These are phyloP conservation scores for Pluvialis apricaria DNA, from an alignment of 2,113 vertebrate species.

Conservation along the genomic window DNA sequence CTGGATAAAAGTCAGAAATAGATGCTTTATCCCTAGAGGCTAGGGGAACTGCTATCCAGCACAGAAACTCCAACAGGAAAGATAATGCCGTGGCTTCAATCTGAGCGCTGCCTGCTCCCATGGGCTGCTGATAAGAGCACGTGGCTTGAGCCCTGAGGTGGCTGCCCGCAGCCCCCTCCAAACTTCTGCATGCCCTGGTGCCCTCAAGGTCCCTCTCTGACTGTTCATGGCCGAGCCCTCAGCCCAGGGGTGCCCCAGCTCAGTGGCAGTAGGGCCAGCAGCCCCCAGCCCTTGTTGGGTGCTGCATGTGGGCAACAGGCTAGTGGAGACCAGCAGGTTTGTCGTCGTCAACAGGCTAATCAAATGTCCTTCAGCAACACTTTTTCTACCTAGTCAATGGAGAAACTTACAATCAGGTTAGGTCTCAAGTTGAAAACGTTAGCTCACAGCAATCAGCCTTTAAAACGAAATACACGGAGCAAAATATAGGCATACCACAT, in stretches of 20 bases:
- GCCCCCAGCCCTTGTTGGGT: background rate
- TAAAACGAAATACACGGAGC: background rate
- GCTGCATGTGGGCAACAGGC: accelerated
- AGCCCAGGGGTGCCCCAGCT: background rate
- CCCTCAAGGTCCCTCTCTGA: background rate
- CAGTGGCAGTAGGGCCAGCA: background rate
- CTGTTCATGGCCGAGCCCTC: background rate
- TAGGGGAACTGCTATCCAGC: background rate
- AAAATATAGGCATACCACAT: background rate
- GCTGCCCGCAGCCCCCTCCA: background rate
- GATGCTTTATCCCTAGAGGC: background rate
- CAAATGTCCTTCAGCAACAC: background rate
- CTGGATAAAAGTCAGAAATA: conserved; percentile 35
- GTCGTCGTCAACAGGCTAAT: background rate
- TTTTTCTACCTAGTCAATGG: background rate
- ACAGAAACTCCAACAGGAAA: background rate
- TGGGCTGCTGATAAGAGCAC: accelerated
- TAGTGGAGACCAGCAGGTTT: background rate
- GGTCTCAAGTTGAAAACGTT: background rate
- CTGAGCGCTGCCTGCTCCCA: accelerated
- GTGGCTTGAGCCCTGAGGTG: background rate
- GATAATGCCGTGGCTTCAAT: background rate
- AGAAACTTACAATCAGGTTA: background rate
- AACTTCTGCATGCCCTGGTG: background rate
- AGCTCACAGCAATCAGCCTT: background rate